Evolutionary conservation across 1,140 invertebrate species (phyloP), one percentile per base, ranked within the genome.

Genomic region (Copidosoma floridanum): DNA sequence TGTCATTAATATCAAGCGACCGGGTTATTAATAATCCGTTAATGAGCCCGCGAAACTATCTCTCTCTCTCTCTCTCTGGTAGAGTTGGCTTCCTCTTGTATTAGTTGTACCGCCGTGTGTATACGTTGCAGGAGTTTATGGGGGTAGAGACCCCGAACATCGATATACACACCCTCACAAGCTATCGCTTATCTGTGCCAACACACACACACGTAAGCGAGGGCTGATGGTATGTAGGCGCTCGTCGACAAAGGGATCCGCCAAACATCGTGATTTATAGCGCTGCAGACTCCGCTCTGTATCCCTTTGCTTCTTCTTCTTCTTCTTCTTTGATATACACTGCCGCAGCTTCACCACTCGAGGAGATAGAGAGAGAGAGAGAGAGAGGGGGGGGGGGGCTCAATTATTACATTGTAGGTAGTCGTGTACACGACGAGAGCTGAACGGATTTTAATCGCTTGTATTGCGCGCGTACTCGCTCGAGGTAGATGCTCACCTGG

Each of bases 1-100:
- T 70, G 67, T 76, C 74, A 76, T 78, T 77, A 77, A 78, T 78
- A 75, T 76, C 67, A 75, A 66, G 65, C 61, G 57, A 61, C 56
- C 41, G 54, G 67, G 68, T 72, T 74, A 77, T 78, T 77, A 78
- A 78, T 77, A 77, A 78, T 63, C 67, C 52, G 70, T 76, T 76
- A 78, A 78, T 76, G 75, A 76, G 76, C 67, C 67, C 70, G 68
- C 67, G 65, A 66, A 53, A 56, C 40, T 40, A 32, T 21, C 51
- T 59, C 48, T 32, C 64, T 52, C 32, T 24, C 64, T 46, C 60
- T 62, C 58, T 54, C 65, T 56, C 54, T 41, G n/a, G n/a, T n/a
- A n/a, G n/a, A n/a, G n/a, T n/a, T n/a, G n/a, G n/a, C n/a, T n/a
- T n/a, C n/a, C n/a, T n/a, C n/a, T n/a, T n/a, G n/a, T n/a, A n/a